Evolutionary conservation across 2,113 vertebrate genomes (phyloP).

Genomic region (Arizona elegans): DNA sequence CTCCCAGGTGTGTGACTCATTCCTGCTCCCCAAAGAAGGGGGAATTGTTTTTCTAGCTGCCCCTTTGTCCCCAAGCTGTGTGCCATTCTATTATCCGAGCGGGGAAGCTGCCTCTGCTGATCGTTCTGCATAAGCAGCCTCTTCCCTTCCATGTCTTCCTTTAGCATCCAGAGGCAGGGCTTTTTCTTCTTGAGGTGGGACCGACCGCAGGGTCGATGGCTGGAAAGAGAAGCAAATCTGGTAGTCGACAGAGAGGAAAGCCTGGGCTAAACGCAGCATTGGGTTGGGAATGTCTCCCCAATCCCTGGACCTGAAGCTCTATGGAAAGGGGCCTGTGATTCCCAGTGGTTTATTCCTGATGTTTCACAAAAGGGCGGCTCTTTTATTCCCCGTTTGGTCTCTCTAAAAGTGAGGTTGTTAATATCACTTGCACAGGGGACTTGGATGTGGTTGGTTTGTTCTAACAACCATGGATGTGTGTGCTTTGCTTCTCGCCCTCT

Average conservation of each 20-base stretch:
- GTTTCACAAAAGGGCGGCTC: neutral
- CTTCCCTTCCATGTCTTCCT: neutral
- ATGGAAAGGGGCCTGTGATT: neutral
- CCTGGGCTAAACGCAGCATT: neutral
- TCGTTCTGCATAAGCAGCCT: neutral
- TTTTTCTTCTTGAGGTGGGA: neutral
- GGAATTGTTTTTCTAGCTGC: neutral
- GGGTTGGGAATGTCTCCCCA: neutral
- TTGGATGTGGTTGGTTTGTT: neutral
- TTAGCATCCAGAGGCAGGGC: neutral
- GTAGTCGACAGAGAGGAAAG: neutral
- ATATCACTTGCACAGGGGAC: neutral
- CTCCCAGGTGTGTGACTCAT: neutral
- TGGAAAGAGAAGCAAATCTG: neutral
- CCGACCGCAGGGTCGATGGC: neutral
- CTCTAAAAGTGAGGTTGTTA: neutral
- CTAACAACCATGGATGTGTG: neutral
- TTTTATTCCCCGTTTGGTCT: neutral
- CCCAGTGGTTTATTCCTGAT: neutral
- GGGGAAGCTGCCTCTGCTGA: neutral
- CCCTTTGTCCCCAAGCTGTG: conserved; percentile 54
- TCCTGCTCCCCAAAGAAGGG: neutral
- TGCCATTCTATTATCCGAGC: conserved; percentile 10
- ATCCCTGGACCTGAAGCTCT: neutral
- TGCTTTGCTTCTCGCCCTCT: neutral